Evolutionary conservation across 2,888 invertebrate species (phyloP), one percentile per base, ranked within the genome.

Genomic region (Phyllotreta cruciferae): DNA sequence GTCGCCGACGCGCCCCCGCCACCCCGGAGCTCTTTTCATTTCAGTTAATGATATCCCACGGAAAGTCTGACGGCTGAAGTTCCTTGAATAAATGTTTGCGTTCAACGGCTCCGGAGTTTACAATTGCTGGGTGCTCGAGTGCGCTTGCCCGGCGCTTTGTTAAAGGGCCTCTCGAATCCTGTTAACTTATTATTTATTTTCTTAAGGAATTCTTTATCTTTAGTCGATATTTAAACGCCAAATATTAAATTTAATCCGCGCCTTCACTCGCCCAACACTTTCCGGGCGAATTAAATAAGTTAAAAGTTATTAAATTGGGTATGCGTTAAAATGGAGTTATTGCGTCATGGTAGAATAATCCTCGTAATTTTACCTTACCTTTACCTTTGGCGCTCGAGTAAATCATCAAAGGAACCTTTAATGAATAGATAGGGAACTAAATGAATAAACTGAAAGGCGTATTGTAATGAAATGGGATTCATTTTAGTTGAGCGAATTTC

Each of bases 71-170:
- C 56, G 57, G 54, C 57, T 63, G 54, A 47, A 64, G 67, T 67
- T 63, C 55, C 63, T 61, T 66, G 42, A 60, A 63, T 67, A 67
- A 69, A 69, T 67, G 64, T 69, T 67, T 66, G 62, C 66, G 53
- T 67, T 67, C 58, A 65, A 64, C 66, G 56, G 63, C 66, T 64
- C 66, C 50, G 36, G 36, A 56, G 50, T 50, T 49, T 50, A 62
- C 50, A 56, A 56, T 56, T 45, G 61, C 36, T 44, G 24, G 24
- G 24, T 39, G 38, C 10, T 9, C 38, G 5, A 42, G n/a, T 55
- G 54, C 35, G 54, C 54, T 55, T 55, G 54, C 42, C 42, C 54
- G 9, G 14, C 41, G 42, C 9, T 34, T 13, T 55, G 42, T 42
- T 11, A 55, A 47, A 9, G 14, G 9, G 47, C 9, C 34, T 14